Evolutionary conservation across 2,888 invertebrate species (phyloP), one percentile per base, ranked within the genome.

Genomic region (Netelia fuscicornis): DNA sequence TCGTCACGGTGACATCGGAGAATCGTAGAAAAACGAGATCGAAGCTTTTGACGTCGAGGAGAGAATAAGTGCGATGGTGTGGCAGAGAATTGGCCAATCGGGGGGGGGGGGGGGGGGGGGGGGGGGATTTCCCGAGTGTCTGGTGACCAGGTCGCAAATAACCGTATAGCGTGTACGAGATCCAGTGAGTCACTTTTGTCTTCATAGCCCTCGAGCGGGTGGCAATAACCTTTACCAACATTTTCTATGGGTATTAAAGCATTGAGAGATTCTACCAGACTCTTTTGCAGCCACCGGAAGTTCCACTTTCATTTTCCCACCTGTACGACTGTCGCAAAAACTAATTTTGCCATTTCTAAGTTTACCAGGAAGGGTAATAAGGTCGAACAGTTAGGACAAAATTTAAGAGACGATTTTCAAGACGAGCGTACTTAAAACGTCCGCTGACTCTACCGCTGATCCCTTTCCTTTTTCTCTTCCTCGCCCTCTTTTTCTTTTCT

Each of bases 381-480:
- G 67, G 74, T 78, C 74, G 42, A 78, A 30, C 62, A 20, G 23
- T 75, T 81, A 52, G 52, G 42, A 58, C 17, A 62, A 68, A 81
- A 68, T 68, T 74, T 68, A 42, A 56, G 81, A 68, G 84, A 68
- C 10, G 67, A 81, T 74, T 78, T 81, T 81, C 52, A 48, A 84
- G 64, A 72, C 74, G 58, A 84, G 74, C 78, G 64, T 64, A 75
- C 81, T 78, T 58, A 54, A 78, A 77, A 78, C 70, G 58, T 65
- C 58, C 54, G 37, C 68, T n/a, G 30, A 64, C 81, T 68, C 68
- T 42, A 20, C 81, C 11, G 68, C 58, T 81, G 42, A 56, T 72
- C 67, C 62, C 60, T 44, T 37, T 58, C 2, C 65, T 44, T 62
- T 25, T 60, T 62, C 70, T 58, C 17, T n/a, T 30, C 74, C 54